Base-by-base conservation (phyloP, 2,888 invertebrate species). In the Pristionchus maxplancki region DNA sequence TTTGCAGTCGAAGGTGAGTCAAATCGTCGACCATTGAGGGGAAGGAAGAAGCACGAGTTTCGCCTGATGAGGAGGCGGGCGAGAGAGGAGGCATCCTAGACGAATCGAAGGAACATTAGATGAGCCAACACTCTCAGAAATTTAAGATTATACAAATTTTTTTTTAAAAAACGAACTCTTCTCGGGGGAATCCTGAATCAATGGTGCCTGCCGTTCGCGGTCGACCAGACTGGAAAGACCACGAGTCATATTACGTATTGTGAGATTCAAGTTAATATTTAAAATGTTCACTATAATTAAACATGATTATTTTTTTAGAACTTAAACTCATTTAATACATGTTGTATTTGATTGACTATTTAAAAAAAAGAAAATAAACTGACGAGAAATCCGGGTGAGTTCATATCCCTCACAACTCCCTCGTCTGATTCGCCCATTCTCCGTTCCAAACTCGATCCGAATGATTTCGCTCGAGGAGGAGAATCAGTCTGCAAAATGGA, bases 381-480 rank as follows among this genome's bases (percentile, higher is more conserved):
- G 1, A 78, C 78, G 44, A 6, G 24, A n/a, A 48, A 24, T 78
- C 78, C 44, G 44, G 78, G 78, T 0, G 44, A 48, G 44, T 40
- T 78, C 74, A 74, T 37, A 4, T 28, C 28, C 28, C 44, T 28
- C 44, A 48, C 58, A n/a, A 58, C 44, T 78, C 78, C 78, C 78
- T 78, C 78, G 13, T 78, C 78, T 28, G 78, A 78, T 78, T 78
- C 78, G 24, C 48, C 78, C 44, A 44, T 78, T 78, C 28, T 78
- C 44, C 78, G 37, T 20, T 78, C 78, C 13, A 44, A 28, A 78
- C 78, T 78, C n/a, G 78, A 78, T 78, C 78, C 78, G 44, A 78
- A 78, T 20, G 44, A 40, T 71, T 31, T 71, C 20, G 71, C 17
- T 20, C 71, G 71, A 20, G 71, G 71, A 6, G 37, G 71, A 71